phyloP scores from a whole-genome alignment of 2,113 vertebrate genomes.

The Holacanthus passer region DNA sequence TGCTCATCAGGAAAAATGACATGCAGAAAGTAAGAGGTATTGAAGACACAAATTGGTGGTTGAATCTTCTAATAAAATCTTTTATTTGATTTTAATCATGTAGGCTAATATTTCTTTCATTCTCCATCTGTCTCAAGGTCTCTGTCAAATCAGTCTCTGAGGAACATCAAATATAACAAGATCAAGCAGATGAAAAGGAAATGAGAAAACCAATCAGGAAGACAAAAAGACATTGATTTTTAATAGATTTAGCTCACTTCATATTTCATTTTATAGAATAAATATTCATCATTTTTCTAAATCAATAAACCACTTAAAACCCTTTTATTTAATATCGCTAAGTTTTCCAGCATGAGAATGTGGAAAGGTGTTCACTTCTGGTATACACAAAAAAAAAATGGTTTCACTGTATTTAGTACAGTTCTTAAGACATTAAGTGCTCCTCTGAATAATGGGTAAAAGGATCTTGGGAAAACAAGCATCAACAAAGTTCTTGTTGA shows the following conservation, averaged over 20 bases:
- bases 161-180: conserved; percentile 60
- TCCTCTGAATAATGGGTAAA: conserved; percentile 47
- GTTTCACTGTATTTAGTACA: conserved; percentile 56
- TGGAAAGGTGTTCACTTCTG: conserved; percentile 63
- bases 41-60: conserved; percentile 19
- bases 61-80: conserved; percentile 64
- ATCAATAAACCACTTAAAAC: conserved; percentile 36
- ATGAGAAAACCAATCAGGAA: conserved; percentile 56
- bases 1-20: neutral
- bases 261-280: conserved; percentile 59
- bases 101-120: conserved; percentile 62
- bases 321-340: conserved; percentile 41
- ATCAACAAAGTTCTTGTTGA: conserved; percentile 34
- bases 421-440: conserved; percentile 61
- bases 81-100: conserved; percentile 73
- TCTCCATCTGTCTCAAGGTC: conserved; percentile 39
- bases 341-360: conserved; percentile 56
- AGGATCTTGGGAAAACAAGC: conserved; percentile 41
- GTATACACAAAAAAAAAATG: conserved; percentile 64
- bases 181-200: conserved; percentile 65
- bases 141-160: conserved; percentile 40
- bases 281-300: conserved; percentile 48
- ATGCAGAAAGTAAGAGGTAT: neutral
- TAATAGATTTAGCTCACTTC: conserved; percentile 56
- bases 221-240: conserved; percentile 61